Conservation (phyloP, 2,888 invertebrate species). For the Terebella lapidaria region DNA sequence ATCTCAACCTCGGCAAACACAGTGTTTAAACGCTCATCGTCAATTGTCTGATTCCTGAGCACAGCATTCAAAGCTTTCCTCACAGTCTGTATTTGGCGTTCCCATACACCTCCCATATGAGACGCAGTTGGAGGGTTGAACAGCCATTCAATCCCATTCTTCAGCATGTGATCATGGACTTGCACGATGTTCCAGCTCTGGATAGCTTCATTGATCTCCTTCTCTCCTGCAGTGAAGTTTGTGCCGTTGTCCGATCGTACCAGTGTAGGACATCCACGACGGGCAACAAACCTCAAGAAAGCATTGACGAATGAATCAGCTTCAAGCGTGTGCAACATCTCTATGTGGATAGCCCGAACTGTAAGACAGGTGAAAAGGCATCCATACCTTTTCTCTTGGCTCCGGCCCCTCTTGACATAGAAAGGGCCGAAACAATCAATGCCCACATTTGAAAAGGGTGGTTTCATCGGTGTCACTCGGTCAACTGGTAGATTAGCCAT, state of each 20-base stretch:
- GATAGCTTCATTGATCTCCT: constrained; percentile 3
- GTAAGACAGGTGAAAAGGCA: constrained; percentile 23
- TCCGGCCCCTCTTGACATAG: constrained; percentile 19
- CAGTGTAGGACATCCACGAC: constrained; percentile 14
- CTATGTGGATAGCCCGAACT: constrained; percentile 20
- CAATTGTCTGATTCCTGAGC: constrained; percentile 10
- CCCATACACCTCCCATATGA: constrained; percentile 26
- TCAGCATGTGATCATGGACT: neutral
- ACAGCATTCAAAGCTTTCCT: constrained; percentile 17
- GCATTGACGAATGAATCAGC: neutral
- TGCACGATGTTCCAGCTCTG: neutral
- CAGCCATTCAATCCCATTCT: constrained; percentile 11
- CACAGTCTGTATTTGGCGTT: constrained; percentile 17
- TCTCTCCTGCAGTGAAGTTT: constrained; percentile 17
- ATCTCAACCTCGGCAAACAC: constrained; percentile 22
- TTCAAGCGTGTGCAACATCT: constrained; percentile 17
- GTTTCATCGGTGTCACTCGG: neutral
- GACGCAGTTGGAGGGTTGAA: constrained; percentile 22
- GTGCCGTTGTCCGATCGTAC: constrained; percentile 23
- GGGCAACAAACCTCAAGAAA: constrained; percentile 2
- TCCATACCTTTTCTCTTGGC: constrained; percentile 22
- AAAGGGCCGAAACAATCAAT: constrained; percentile 26
- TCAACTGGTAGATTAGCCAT: constrained; percentile 3
- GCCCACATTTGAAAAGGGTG: constrained; percentile 5
- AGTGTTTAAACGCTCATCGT: constrained; percentile 15